Percentiles rank a stretch among this genome's conserved stretches.
These are phyloP conservation scores for Drosophila trapezifrons DNA, from an alignment of 1,140 invertebrate genomes.

Conservation along the genomic window DNA sequence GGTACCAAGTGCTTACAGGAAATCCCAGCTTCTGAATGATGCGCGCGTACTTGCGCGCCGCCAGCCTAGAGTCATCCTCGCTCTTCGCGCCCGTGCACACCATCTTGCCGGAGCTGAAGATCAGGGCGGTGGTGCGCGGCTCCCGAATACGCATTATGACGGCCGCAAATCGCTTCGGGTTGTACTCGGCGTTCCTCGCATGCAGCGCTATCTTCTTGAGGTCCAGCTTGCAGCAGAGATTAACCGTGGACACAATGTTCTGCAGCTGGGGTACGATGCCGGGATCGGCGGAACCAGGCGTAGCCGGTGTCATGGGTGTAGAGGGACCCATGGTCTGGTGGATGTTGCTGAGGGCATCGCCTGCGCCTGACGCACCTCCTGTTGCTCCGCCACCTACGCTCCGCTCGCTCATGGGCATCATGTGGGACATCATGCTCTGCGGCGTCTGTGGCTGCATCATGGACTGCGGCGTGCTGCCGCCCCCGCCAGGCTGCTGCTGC, in stretches of 20 bases:
- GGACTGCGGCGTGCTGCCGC: slow-evolving; percentile 88
- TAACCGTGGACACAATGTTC: slow-evolving; percentile 99
- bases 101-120: slow-evolving; percentile 99
- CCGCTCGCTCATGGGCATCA: slow-evolving; percentile 88
- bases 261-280: slow-evolving; percentile 97
- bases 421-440: slow-evolving; percentile 93
- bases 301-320: slow-evolving; percentile 96
- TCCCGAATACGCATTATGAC: slow-evolving; percentile 99
- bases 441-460: slow-evolving; percentile 95
- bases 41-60: slow-evolving; percentile 98
- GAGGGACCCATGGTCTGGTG: slow-evolving; percentile 89
- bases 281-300: slow-evolving; percentile 96
- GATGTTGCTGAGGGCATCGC: slow-evolving; percentile 84
- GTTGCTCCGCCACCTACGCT: slow-evolving; percentile 62
- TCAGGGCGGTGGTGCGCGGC: slow-evolving; percentile 98
- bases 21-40: slow-evolving; percentile 99
- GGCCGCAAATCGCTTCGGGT: slow-evolving; percentile 99
- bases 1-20: slow-evolving; percentile 86
- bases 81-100: slow-evolving; percentile 99
- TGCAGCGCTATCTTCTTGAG: slow-evolving; percentile 99
- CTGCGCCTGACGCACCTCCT: slow-evolving; percentile 59
- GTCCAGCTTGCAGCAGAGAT: slow-evolving; percentile 97
- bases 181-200: slow-evolving; percentile 99
- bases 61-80: slow-evolving; percentile 98
- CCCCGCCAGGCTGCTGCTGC: slow-evolving; percentile 85